phyloP scores from a whole-genome alignment of 2,797 vertebrate species.

The Eulemur coronatus region DNA sequence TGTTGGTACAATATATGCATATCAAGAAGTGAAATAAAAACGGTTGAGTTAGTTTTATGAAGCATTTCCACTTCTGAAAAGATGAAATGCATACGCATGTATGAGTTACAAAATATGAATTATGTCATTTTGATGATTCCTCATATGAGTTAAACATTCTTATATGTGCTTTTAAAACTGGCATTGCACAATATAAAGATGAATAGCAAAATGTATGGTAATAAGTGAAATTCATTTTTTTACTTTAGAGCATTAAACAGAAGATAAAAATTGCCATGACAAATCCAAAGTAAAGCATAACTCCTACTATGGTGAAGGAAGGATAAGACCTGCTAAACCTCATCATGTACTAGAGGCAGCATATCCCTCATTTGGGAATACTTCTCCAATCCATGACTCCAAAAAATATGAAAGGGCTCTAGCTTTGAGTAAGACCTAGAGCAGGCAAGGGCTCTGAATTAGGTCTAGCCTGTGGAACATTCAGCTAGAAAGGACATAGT shows the following conservation, averaged over 20 bases:
- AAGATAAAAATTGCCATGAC: not conserved
- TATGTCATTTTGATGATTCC: not conserved
- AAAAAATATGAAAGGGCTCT: not conserved
- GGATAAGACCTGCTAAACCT: not conserved
- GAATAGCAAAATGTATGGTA: not conserved
- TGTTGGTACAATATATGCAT: not conserved
- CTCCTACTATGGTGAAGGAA: not conserved
- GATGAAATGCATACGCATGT: not conserved
- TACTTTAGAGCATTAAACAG: not conserved
- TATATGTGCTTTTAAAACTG: not conserved
- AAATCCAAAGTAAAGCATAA: not conserved
- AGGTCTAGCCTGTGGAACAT: not conserved
- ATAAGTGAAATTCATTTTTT: not conserved
- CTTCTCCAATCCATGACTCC: not conserved
- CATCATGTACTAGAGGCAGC: not conserved
- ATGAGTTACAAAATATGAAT: not conserved
- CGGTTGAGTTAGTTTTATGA: not conserved
- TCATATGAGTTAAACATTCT: not conserved
- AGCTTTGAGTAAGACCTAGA: not conserved
- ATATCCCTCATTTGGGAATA: not conserved
- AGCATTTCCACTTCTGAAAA: not conserved
- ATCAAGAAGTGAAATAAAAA: conserved; percentile 2
- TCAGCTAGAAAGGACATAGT: not conserved
- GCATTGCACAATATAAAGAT: not conserved
- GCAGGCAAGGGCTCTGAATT: not conserved